These are phyloP conservation scores for Xanthia togata DNA, from an alignment of 2,888 invertebrate genomes.

Conservation along the genomic window DNA sequence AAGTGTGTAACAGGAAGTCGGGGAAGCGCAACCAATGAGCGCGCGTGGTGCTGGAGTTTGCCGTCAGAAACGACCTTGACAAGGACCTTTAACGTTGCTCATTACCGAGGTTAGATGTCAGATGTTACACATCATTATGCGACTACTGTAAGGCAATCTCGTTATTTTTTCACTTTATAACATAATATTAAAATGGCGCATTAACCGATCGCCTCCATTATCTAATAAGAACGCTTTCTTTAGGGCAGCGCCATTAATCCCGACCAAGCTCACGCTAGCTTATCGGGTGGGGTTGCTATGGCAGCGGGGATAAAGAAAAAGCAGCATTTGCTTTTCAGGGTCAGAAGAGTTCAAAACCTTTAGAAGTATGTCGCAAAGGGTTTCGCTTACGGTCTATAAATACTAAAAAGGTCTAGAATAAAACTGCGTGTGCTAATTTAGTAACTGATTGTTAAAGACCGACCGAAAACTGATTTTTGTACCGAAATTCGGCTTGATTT, in stretches of 20 bases:
- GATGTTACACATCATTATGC: too few species aligned
- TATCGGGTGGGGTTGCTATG: constrained; percentile 61
- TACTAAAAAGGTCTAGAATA: not conserved
- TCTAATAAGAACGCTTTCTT: constrained; percentile 84
- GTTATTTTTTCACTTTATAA: constrained; percentile 43
- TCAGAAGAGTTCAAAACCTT: not conserved
- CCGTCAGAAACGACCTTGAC: too few species aligned
- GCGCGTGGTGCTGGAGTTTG: too few species aligned
- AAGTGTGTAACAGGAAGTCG: too few species aligned
- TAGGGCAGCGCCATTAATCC: constrained; percentile 78
- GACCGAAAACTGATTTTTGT: not conserved
- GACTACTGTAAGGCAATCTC: too few species aligned
- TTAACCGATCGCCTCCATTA: constrained; percentile 79
- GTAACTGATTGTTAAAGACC: not conserved
- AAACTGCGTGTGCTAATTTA: not conserved
- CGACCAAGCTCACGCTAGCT: constrained; percentile 74
- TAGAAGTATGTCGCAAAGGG: not conserved
- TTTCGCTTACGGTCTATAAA: not conserved
- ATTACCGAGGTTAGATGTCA: too few species aligned
- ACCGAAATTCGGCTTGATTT: not conserved
- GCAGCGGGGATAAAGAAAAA: constrained; percentile 49
- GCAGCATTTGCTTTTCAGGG: not conserved
- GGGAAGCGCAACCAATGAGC: too few species aligned
- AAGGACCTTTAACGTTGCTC: too few species aligned
- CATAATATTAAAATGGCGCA: constrained; percentile 69